Evolutionary conservation across 2,888 invertebrate genomes (phyloP), one percentile per base, ranked within the genome.

Genomic region (Dasysyrphus tricinctus): DNA sequence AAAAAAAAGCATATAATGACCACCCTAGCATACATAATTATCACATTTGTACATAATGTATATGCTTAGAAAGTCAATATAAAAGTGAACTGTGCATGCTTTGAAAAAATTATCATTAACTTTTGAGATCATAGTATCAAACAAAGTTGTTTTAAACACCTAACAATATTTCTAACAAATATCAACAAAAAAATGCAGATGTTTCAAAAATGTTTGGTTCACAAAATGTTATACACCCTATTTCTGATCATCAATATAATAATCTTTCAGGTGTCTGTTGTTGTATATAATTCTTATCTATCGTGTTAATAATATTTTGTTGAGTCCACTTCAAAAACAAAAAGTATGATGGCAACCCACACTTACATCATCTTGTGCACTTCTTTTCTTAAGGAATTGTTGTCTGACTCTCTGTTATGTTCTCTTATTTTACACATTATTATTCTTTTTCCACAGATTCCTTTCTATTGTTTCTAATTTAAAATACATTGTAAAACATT

Each of bases 211-310:
- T 24, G 1, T 24, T 24, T 24, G 24, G 3, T 24, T 24, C 3
- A 24, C 1, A 24, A 24, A 24, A 24, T 24, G 3, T 24, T 24
- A 24, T 3, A 24, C 24, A 24, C 24, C 3, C 24, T 24, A 24
- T 24, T 24, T 24, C 24, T 24, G 24, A 24, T 24, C 8, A n/a
- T 67, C 11, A 8, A 51, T 0, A 42, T 37, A 29, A 24, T 34
- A 49, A 59, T 51, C 32, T 86, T 86, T 78, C 86, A 86, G 86
- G 82, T 78, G 78, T 86, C 82, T 82, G 78, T 86, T 74, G 59
- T 75, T 81, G 81, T 78, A 74, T 44, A 81, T 74, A 73, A 56
- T 6, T 19, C 6, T 70, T 12, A 54, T 14, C 34, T 69, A 12
- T 73, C 11, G 32, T 56, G 12, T 73, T 69, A 24, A 39, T 51